These are phyloP conservation scores for Iguana delicatissima DNA, from an alignment of 2,797 vertebrate genomes.

Conservation along the genomic window DNA sequence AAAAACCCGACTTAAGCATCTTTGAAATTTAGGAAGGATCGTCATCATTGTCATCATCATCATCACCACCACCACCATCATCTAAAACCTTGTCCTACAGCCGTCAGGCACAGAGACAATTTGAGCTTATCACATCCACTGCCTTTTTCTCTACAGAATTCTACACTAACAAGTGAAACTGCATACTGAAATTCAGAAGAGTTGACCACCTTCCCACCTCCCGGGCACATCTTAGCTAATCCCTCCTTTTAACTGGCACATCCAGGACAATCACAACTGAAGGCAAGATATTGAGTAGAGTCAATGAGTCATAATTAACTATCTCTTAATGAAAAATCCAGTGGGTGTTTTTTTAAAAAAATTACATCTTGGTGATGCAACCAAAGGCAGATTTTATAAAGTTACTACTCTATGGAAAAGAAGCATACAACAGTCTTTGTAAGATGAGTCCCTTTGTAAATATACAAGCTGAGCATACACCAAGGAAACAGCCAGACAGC, in stretches of 20 bases:
- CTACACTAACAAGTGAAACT: too few species aligned
- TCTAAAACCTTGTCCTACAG: neutral
- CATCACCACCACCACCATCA: too few species aligned
- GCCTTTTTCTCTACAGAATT: neutral
- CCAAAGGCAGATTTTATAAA: neutral
- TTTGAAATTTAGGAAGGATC: too few species aligned
- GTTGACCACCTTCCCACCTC: neutral
- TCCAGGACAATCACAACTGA: neutral
- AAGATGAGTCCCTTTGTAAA: neutral
- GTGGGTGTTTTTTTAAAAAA: neutral
- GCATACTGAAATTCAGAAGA: neutral
- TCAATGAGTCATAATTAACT: neutral
- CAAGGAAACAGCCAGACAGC: neutral
- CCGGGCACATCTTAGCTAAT: neutral
- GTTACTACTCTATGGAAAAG: neutral
- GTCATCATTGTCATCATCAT: too few species aligned
- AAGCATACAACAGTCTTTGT: neutral
- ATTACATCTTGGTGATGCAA: neutral
- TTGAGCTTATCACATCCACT: neutral
- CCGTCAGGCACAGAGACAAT: neutral
- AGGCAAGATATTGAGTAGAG: neutral
- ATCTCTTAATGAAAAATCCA: neutral
- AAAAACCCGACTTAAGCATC: too few species aligned
- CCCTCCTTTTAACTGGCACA: neutral
- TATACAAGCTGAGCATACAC: neutral